Percentiles rank a stretch among this genome's conserved stretches.
Conservation (phyloP, 2,797 vertebrate species). For the Pseudomugil tenellus region DNA sequence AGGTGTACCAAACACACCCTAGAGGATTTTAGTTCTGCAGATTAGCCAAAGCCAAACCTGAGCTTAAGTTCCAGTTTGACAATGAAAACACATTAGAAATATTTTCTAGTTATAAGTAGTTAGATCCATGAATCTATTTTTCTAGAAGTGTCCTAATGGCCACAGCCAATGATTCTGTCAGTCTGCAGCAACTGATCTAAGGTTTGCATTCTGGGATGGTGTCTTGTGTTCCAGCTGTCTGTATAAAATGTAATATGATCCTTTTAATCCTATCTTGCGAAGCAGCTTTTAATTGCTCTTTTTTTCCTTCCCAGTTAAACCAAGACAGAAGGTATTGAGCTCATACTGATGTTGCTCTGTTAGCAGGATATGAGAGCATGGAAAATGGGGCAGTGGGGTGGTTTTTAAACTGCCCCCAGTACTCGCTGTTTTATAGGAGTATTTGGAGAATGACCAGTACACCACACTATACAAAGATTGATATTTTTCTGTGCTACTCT, state of each 20-base stretch:
- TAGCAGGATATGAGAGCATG: slow-evolving; percentile 42
- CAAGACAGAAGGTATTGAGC: slow-evolving; percentile 65
- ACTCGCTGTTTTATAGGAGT: slow-evolving; percentile 27
- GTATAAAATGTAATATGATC: slow-evolving; percentile 63
- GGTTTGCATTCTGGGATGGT: slow-evolving; percentile 36
- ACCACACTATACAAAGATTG: slow-evolving; percentile 5
- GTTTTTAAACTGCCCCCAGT: slow-evolving; percentile 49
- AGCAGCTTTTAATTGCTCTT: slow-evolving; percentile 56
- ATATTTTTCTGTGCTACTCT: slow-evolving; percentile 36
- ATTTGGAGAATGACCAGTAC: slow-evolving; percentile 19
- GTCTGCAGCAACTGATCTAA: slow-evolving; percentile 20
- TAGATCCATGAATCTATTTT: too few relatives aligned
- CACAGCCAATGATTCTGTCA: too few relatives aligned
- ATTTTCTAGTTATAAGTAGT: slow-evolving; percentile 5
- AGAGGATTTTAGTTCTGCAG: not conserved
- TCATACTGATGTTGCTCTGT: slow-evolving; percentile 57
- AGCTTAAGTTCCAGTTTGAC: not conserved
- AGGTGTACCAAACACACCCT: slow-evolving; percentile 12
- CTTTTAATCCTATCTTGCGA: slow-evolving; percentile 58
- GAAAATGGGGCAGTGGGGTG: slow-evolving; percentile 58
- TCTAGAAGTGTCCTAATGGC: too few relatives aligned
- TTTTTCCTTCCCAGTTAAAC: slow-evolving; percentile 38
- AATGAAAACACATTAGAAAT: not conserved
- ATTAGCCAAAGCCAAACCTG: slow-evolving; percentile 4
- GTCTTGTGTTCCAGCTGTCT: slow-evolving; percentile 31